These are phyloP conservation scores for Linnaemya vulpina DNA, from an alignment of 2,888 invertebrate genomes.

Conservation along the genomic window DNA sequence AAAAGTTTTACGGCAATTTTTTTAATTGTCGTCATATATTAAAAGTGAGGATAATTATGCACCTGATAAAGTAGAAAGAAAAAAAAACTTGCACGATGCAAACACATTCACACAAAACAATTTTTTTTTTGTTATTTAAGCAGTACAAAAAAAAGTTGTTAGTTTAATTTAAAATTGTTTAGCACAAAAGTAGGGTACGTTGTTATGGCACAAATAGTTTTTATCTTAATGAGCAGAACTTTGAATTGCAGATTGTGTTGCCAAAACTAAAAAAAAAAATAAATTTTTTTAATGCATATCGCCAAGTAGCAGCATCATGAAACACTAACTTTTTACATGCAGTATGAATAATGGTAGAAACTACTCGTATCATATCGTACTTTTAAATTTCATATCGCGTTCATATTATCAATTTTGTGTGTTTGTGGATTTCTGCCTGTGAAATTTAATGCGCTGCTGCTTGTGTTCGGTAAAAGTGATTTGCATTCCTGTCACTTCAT, in stretches of 20 bases:
- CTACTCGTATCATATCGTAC: neutral
- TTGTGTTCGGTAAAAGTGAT: neutral
- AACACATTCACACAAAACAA: no score
- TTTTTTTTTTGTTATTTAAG: no score
- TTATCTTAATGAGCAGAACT: neutral
- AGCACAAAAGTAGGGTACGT: no score
- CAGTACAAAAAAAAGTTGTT: no score
- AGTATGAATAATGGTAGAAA: neutral
- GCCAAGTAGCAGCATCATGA: neutral
- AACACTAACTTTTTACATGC: neutral
- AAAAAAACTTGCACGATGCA: no score
- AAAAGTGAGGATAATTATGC: no score
- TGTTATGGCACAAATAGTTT: neutral
- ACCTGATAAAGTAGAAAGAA: no score
- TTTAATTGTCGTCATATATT: neutral
- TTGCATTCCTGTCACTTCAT: neutral
- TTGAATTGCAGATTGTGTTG: neutral
- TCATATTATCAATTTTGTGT: neutral
- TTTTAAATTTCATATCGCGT: neutral
- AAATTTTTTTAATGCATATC: no score
- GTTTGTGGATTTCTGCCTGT: neutral
- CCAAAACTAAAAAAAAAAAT: neutral
- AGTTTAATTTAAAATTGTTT: no score
- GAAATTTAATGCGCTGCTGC: neutral
- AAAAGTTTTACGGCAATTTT: neutral